Evolutionary conservation across 2,113 vertebrate species (phyloP).

Genomic region (Oriolus oriolus): DNA sequence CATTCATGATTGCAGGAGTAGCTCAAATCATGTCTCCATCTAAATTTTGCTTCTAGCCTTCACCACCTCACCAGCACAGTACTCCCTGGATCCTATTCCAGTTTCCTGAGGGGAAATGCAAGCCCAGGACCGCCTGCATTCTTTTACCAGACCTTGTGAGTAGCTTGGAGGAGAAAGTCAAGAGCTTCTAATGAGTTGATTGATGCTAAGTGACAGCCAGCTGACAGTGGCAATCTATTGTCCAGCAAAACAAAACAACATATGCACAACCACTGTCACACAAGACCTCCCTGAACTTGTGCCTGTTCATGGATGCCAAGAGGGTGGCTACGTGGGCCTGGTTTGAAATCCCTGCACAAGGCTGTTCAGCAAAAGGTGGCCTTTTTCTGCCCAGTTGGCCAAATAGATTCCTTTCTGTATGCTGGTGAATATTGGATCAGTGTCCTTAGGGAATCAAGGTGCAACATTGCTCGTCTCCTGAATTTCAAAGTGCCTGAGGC

Average conservation of each 20-base stretch:
- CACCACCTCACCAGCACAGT: not conserved
- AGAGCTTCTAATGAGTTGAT: not conserved
- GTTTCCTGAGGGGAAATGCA: not conserved
- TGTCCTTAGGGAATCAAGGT: not conserved
- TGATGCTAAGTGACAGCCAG: not conserved
- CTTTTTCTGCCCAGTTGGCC: not conserved
- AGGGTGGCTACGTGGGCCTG: rapidly evolving
- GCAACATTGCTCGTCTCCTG: not conserved
- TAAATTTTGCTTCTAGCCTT: not conserved
- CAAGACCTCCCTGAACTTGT: not conserved
- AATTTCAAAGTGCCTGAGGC: not conserved
- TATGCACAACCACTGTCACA: not conserved
- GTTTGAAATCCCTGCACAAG: not conserved
- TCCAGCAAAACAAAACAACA: not conserved
- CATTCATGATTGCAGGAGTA: not conserved
- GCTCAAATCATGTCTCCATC: not conserved
- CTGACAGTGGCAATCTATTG: not conserved
- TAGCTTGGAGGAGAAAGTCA: not conserved
- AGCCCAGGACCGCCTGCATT: not conserved
- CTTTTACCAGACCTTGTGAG: not conserved
- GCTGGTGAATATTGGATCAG: not conserved
- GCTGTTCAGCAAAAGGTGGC: not conserved
- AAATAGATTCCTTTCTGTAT: not conserved
- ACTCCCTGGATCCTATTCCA: rapidly evolving
- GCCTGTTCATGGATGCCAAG: not conserved